Conservation (phyloP, 2,113 vertebrate species). For the Gyps fulvus region DNA sequence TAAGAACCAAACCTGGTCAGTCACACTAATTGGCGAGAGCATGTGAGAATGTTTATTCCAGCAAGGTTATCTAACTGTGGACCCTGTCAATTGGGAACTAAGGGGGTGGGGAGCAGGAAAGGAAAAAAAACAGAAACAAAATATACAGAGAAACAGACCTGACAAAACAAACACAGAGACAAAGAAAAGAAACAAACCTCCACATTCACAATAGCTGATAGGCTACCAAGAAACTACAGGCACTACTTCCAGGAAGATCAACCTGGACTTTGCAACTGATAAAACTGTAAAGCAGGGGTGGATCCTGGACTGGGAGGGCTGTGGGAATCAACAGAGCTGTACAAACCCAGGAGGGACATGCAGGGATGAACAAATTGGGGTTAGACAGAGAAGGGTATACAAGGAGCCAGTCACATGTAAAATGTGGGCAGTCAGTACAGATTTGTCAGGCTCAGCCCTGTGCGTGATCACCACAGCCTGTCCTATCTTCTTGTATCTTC, state of each 20-base stretch:
- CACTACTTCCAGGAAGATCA: neutral
- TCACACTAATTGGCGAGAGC: neutral
- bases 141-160: neutral
- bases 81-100: neutral
- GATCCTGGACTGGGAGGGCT: neutral
- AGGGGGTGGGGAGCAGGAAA: accelerated
- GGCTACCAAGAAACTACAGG: neutral
- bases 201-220: neutral
- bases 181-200: neutral
- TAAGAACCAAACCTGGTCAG: neutral
- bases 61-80: neutral
- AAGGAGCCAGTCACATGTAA: neutral
- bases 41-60: neutral
- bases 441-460: neutral
- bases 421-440: neutral
- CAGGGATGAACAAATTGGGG: accelerated
- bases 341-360: neutral
- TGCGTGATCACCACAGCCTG: neutral
- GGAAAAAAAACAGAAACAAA: neutral
- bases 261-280: neutral
- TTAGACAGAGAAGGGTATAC: neutral
- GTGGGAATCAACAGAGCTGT: neutral
- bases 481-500: neutral
- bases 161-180: neutral
- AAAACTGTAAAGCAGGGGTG: neutral